A percentile compares a stretch with the other conserved stretches of the same genome.
phyloP scores from a whole-genome alignment of 2,113 vertebrate species.

The Myxocyprinus asiaticus region DNA sequence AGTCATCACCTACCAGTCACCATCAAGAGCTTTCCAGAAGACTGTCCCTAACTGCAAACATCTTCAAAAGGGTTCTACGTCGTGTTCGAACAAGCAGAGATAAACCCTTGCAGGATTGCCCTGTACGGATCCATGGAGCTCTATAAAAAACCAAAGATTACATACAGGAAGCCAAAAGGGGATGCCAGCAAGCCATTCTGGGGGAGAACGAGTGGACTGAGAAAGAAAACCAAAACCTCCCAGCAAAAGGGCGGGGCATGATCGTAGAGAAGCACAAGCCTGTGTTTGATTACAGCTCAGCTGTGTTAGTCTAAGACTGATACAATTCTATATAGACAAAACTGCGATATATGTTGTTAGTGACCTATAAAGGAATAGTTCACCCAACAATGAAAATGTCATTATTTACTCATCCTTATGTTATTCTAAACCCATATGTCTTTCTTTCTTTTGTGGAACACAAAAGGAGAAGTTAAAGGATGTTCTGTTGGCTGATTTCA shows the following conservation, averaged over 20 bases:
- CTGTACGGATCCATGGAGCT: conserved; percentile 73
- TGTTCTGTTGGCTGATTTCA: no score
- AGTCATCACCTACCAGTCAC: conserved; percentile 51
- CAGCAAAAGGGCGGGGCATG: conserved; percentile 15
- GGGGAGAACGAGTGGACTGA: conserved; percentile 49
- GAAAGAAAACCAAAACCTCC: conserved; percentile 62
- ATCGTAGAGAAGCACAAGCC: no score
- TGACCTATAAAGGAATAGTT: no score
- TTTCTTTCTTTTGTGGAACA: no score
- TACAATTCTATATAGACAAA: not conserved
- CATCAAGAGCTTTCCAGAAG: conserved; percentile 79
- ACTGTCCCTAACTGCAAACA: conserved; percentile 80
- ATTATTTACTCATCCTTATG: no score
- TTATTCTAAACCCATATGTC: no score
- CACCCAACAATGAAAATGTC: no score
- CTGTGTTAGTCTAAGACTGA: conserved; percentile 78
- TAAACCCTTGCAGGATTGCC: conserved; percentile 80
- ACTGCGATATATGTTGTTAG: not conserved
- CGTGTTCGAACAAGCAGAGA: conserved; percentile 80
- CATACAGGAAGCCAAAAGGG: conserved; percentile 71
- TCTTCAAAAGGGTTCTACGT: conserved; percentile 84
- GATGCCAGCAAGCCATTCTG: conserved; percentile 73
- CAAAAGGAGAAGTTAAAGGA: no score
- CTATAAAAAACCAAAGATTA: conserved; percentile 76
- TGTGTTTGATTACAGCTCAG: conserved; percentile 41